Conservation (phyloP, 2,888 invertebrate species). For the Microdon myrmicae region DNA sequence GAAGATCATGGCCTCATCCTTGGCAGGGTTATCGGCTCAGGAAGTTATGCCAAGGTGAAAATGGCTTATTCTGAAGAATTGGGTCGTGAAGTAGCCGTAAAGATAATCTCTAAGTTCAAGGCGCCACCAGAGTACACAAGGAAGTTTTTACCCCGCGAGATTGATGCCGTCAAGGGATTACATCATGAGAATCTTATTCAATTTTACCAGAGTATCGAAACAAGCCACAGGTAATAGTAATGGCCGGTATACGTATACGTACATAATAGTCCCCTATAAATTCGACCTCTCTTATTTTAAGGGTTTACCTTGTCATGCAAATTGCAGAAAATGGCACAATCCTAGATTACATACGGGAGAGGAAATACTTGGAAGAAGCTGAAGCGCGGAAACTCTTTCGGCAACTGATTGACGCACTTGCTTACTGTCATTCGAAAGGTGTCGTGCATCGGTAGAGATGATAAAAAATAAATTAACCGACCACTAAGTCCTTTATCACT, state of each 20-base stretch:
- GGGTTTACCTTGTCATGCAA: constrained; percentile 87
- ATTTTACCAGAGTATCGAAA: constrained; percentile 86
- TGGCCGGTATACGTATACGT: constrained; percentile 3
- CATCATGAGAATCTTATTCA: constrained; percentile 82
- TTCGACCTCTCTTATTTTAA: constrained; percentile 61
- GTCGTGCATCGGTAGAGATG: constrained; percentile 78
- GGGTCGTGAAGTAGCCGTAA: constrained; percentile 80
- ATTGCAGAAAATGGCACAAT: constrained; percentile 83
- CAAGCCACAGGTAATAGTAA: constrained; percentile 78
- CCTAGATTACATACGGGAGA: constrained; percentile 78
- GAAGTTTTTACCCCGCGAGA: constrained; percentile 84
- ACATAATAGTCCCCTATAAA: neutral
- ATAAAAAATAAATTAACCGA: neutral
- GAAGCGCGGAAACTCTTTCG: constrained; percentile 77
- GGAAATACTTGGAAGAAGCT: constrained; percentile 76
- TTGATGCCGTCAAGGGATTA: constrained; percentile 83
- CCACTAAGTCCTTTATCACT: too few relatives aligned
- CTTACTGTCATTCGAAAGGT: constrained; percentile 81
- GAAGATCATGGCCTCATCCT: constrained; percentile 81
- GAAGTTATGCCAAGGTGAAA: constrained; percentile 85
- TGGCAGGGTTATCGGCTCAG: constrained; percentile 82
- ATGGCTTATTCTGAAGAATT: constrained; percentile 80
- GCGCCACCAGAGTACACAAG: constrained; percentile 83
- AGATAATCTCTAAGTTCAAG: constrained; percentile 85
- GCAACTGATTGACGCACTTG: constrained; percentile 78